Conservation (phyloP, 1,140 invertebrate genomes). For the Aphaenogaster ashmeadi region DNA sequence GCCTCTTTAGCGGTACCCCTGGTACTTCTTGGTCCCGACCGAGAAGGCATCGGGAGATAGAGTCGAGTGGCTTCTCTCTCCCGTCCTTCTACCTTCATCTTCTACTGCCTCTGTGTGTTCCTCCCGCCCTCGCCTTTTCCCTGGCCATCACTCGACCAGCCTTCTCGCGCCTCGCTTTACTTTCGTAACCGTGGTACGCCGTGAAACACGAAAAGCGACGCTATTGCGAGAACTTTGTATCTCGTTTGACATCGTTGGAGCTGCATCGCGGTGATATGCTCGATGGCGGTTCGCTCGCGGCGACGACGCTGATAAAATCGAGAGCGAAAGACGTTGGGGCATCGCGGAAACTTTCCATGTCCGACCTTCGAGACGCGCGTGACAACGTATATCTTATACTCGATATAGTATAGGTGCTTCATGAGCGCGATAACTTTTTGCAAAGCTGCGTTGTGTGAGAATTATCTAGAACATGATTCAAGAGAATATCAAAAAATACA, state of each 20-base stretch:
- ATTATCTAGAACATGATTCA: not conserved
- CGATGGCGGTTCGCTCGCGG: not conserved
- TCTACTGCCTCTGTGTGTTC: conserved; percentile 1
- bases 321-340: conserved; percentile 31
- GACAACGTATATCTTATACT: not conserved
- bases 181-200: conserved; percentile 17
- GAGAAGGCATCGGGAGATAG: conserved; percentile 67
- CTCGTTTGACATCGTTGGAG: conserved; percentile 50
- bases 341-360: conserved; percentile 34
- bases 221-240: conserved; percentile 55
- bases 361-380: conserved; percentile 36
- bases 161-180: conserved; percentile 43
- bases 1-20: conserved; percentile 77
- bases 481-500: not conserved
- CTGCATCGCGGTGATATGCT: conserved; percentile 7
- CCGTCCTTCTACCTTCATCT: not conserved
- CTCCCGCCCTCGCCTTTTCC: not conserved
- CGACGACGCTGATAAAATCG: conserved; percentile 48
- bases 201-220: conserved; percentile 32
- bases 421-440: not conserved
- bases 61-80: conserved; percentile 72
- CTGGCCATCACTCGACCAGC: not conserved
- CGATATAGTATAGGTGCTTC: not conserved
- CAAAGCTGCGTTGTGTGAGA: not conserved
- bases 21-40: conserved; percentile 53